Conservation (phyloP, 2,797 vertebrate genomes). For the Intellagama lesueurii region DNA sequence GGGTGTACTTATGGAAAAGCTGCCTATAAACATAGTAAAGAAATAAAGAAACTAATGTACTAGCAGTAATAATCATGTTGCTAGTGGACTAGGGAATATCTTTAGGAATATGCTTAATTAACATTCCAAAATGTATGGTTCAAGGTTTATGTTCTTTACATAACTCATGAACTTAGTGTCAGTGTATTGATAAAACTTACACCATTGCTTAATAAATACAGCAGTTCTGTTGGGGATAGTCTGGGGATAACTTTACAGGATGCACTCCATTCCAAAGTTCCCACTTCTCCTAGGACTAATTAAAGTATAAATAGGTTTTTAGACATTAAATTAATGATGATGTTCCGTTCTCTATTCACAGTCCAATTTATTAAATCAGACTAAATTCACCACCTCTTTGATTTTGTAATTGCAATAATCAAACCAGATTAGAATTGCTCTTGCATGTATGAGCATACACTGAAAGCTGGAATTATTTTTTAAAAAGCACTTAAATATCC, state of each 20-base stretch:
- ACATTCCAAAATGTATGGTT: not conserved
- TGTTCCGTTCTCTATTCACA: not conserved
- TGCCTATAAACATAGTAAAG: not conserved
- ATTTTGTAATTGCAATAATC: constrained; percentile 3
- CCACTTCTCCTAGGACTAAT: no score
- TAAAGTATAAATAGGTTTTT: no score
- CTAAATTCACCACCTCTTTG: not conserved
- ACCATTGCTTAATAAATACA: not conserved
- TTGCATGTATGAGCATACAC: not conserved
- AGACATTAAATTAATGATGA: not conserved
- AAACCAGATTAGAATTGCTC: constrained; percentile 1
- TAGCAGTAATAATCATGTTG: not conserved
- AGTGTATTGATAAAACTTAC: not conserved
- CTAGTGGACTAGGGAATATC: not conserved
- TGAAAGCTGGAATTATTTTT: not conserved
- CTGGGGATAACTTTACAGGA: not conserved
- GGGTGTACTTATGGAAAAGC: not conserved
- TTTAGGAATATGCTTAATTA: not conserved
- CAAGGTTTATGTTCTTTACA: not conserved
- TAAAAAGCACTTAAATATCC: not conserved
- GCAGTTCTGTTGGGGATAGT: not conserved
- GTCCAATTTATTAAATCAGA: not conserved
- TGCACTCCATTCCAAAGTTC: not conserved
- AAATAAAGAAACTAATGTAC: no score
- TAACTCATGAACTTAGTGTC: not conserved